Evolutionary conservation across 1,140 invertebrate species (phyloP).

Genomic region (Drosophila nigromelanica): DNA sequence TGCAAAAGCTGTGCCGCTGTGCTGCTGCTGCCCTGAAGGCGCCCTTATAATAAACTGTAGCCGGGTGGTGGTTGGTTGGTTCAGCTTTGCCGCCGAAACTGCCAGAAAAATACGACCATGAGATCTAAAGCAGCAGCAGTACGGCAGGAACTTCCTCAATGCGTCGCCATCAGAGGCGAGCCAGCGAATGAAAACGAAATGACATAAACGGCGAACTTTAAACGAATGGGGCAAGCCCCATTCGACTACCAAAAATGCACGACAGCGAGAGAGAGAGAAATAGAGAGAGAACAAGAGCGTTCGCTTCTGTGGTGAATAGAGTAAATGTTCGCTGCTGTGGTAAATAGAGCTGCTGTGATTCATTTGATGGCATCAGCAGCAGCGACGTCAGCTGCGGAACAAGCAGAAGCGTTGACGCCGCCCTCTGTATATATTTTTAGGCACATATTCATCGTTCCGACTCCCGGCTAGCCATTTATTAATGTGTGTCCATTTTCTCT

Average conservation of each 20-base stretch:
- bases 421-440: slow-evolving; percentile 71
- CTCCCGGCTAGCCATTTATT: slow-evolving; percentile 38
- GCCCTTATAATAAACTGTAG: slow-evolving; percentile 24
- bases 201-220: slow-evolving; percentile 32
- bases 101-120: slow-evolving; percentile 51
- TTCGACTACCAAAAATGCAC: slow-evolving; percentile 9
- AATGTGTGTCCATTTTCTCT: slow-evolving; percentile 34
- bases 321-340: slow-evolving; percentile 17
- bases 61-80: slow-evolving; percentile 15
- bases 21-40: slow-evolving; percentile 26
- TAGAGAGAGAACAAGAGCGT: background rate
- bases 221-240: slow-evolving; percentile 27
- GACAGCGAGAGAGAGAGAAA: background rate
- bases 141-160: background rate
- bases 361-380: slow-evolving; percentile 59
- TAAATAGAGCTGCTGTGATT: slow-evolving; percentile 49
- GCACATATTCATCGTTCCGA: slow-evolving; percentile 34
- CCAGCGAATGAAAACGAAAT: slow-evolving; percentile 72
- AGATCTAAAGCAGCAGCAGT: slow-evolving; percentile 15
- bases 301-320: slow-evolving; percentile 29
- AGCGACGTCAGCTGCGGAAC: slow-evolving; percentile 15
- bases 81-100: slow-evolving; percentile 56
- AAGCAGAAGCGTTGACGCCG: slow-evolving; percentile 33
- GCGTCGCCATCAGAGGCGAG: slow-evolving; percentile 16
- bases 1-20: slow-evolving; percentile 20